phyloP scores from a whole-genome alignment of 2,113 vertebrate genomes.

The Crotalus viridis region DNA sequence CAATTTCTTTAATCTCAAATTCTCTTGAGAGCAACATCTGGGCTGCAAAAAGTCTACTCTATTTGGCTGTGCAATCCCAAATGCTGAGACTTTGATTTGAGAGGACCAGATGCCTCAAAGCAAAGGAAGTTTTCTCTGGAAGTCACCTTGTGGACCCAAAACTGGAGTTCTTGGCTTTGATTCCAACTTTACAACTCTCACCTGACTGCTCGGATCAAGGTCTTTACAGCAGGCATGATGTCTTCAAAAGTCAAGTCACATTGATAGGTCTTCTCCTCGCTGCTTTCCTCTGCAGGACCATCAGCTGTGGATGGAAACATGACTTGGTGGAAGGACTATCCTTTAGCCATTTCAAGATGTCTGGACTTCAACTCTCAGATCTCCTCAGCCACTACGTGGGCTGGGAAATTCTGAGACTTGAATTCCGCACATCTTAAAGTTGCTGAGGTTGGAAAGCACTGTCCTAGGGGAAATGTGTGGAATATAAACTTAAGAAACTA shows the following conservation, averaged over 20 bases:
- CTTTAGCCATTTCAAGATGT: background rate
- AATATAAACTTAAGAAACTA: background rate
- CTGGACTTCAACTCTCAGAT: background rate
- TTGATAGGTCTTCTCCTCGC: constrained; percentile 86
- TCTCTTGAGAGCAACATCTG: background rate
- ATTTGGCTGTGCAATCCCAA: background rate
- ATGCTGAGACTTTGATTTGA: background rate
- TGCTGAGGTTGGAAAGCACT: background rate
- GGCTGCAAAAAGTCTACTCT: background rate
- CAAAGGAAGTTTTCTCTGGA: background rate
- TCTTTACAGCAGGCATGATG: constrained; percentile 83
- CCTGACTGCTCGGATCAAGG: constrained; percentile 87
- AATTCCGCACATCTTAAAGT: background rate
- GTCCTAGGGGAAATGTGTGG: background rate
- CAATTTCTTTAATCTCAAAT: background rate
- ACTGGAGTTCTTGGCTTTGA: background rate
- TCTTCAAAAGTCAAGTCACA: constrained; percentile 90
- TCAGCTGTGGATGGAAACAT: constrained; percentile 65
- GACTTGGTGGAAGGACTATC: background rate
- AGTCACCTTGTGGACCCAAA: background rate
- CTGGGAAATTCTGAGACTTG: background rate
- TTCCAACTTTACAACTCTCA: constrained; percentile 58
- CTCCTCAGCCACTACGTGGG: no score
- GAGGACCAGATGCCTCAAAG: background rate
- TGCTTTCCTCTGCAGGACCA: constrained; percentile 79